These are phyloP conservation scores for Leistus spinibarbis DNA, from an alignment of 2,888 invertebrate genomes.

Conservation along the genomic window DNA sequence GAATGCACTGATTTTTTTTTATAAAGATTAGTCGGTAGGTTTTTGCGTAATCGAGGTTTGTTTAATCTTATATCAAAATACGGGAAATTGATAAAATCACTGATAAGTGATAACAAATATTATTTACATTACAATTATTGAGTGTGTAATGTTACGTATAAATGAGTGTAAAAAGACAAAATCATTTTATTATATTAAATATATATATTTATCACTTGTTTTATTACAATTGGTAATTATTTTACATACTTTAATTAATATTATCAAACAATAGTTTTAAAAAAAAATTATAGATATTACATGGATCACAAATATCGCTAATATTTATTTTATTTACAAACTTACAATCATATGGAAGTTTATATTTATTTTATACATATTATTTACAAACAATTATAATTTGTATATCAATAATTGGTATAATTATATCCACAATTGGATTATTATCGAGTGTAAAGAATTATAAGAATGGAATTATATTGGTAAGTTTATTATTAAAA, in stretches of 20 bases:
- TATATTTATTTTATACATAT: slow-evolving; percentile 18
- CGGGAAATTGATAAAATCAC: neutral
- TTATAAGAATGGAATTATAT: slow-evolving; percentile 3
- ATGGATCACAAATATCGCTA: neutral
- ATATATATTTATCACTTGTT: neutral
- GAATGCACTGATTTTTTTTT: no score
- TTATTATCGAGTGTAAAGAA: slow-evolving; percentile 6
- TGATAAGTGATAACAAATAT: neutral
- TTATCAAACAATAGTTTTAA: neutral
- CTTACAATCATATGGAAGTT: slow-evolving; percentile 10
- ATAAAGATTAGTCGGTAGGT: no score
- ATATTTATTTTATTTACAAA: slow-evolving; percentile 17
- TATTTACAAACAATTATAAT: slow-evolving; percentile 2
- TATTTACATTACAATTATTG: neutral
- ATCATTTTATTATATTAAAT: neutral
- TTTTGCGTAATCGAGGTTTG: no score
- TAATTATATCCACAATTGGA: slow-evolving; percentile 7
- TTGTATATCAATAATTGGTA: slow-evolving; percentile 1
- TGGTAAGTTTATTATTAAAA: slow-evolving; percentile 16
- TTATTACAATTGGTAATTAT: slow-evolving; percentile 19
- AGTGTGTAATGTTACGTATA: neutral
- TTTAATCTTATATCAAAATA: no score
- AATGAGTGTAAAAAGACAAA: neutral
- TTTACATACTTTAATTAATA: neutral
- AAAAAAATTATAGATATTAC: slow-evolving; percentile 12